A percentile compares a stretch with the other conserved stretches of the same genome.
Conservation (phyloP, 2,113 vertebrate species). For the Manacus vitellinus region DNA sequence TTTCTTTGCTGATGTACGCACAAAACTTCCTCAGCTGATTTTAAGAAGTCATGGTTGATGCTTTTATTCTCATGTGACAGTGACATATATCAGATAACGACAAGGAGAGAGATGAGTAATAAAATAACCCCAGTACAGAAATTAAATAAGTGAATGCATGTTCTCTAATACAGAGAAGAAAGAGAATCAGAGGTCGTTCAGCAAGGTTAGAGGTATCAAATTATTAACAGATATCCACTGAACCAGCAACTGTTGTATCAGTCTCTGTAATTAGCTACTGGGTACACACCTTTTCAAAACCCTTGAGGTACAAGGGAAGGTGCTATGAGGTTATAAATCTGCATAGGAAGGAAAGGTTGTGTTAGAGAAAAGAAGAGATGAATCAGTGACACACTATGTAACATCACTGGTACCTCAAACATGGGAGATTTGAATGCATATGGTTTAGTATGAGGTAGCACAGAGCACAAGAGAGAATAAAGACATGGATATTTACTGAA, state of each 20-base stretch:
- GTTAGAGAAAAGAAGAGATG: background rate
- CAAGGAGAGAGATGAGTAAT: background rate
- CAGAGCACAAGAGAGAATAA: background rate
- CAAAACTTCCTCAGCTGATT: background rate
- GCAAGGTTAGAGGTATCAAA: conserved; percentile 1
- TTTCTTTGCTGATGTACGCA: background rate
- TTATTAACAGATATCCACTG: conserved; percentile 29
- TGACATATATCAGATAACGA: conserved; percentile 11
- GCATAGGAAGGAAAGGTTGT: background rate
- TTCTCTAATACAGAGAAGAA: conserved; percentile 8
- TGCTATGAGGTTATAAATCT: background rate
- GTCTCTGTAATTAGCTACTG: background rate
- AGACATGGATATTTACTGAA: background rate
- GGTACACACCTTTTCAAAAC: background rate
- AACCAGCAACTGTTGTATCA: background rate
- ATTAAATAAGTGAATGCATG: background rate
- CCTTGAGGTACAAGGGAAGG: background rate
- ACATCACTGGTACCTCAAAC: background rate
- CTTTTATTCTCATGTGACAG: background rate
- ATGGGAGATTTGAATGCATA: background rate
- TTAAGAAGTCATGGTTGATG: background rate
- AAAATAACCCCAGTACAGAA: conserved; percentile 3
- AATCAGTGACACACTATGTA: rapidly evolving
- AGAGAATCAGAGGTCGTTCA: conserved; percentile 37
- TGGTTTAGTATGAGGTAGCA: background rate